Base-by-base conservation (phyloP, 2,888 invertebrate species). In the Heliconius erato region DNA sequence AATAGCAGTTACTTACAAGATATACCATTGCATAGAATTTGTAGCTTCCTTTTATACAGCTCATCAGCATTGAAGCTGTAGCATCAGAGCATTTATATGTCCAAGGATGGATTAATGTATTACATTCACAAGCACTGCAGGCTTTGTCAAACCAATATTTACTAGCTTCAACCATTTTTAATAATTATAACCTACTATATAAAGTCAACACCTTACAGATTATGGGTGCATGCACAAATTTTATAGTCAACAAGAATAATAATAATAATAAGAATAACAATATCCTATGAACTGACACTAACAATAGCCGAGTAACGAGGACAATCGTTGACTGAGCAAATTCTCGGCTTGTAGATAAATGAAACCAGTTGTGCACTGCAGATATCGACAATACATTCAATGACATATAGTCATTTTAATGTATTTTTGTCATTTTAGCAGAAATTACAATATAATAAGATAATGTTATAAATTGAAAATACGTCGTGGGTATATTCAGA, bases 11-110 rank as follows among this genome's bases (percentile, higher is more conserved):
- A 95, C 96, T 95, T 90, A 96, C 96, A 87, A 96, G 88, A 84
- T 96, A 96, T 4, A 96, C 94, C 93, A 95, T 94, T 0, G 96
- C 96, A 91, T 96, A 96, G 83, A 96, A 96, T 85, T 95, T 96
- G 86, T 96, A 96, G 85, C 95, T 94, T 81, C 96, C 96, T 88
- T 90, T 94, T 40, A 96, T 92, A 86, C 94, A 94, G 85, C 93
- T 91, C 69, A 91, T 79, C 7, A 96, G 87, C 96, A 96, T 96
- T 7, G 94, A 90, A 12, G 88, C 85, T 5, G 94, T 94, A 14
- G 96, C 96, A 90, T 94, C 91, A 2, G 90, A 87, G 85, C 96
- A 96, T 84, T 89, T 92, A 12, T 89, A 85, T 19, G 96, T 96
- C 96, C 96, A 96, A 5, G 96, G 96, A 86, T 96, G 96, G 67